Evolutionary conservation across 2,113 vertebrate genomes (phyloP), one percentile per base, ranked within the genome.

Genomic region (Saguinus imperator): DNA sequence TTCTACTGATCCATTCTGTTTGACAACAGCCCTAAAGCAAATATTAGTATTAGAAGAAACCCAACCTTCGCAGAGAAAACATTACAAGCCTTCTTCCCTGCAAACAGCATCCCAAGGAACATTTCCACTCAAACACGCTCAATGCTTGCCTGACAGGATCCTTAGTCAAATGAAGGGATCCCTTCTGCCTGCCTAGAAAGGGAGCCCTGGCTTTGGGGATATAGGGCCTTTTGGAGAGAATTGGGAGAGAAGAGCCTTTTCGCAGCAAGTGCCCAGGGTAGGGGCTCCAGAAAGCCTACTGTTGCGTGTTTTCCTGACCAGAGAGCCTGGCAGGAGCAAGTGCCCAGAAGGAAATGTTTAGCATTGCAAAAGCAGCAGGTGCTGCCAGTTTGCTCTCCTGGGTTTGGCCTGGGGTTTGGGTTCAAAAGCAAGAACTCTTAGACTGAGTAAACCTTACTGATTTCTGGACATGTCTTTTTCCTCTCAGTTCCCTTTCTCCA

Each of bases 11-110:
- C 81, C 43, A 16, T 66, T 61, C 92, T 70, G 87, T 70, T 88
- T 86, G 92, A 96, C 94, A 92, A 94, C 81, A 86, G 79, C 83
- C 61, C 72, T 88, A 90, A 88, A 58, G 32, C 94, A 91, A 95
- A 94, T 95, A 40, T 83, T 92, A 88, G 87, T 43, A 29, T 92
- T 94, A 96, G 90, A 50, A 79, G 90, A 94, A 96, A 94, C 92
- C 76, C 88, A 96, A 4, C 58, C 92, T 84, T 85, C 25, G 66
- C 82, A 82, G 82, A 91, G 40, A 92, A 97, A 96, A 88, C 96
- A 68, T 93, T 58, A 91, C 57, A 72, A 68, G 92, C 58, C 64
- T 66, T 83, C 66, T 32, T 73, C 17, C 72, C 40, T 76, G 3
- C 25, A 9, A n/a, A 91, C 75, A 43, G 94, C 58, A 82, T 77